Evolutionary conservation across 2,888 invertebrate genomes (phyloP).

Genomic region (Nomada fucata): DNA sequence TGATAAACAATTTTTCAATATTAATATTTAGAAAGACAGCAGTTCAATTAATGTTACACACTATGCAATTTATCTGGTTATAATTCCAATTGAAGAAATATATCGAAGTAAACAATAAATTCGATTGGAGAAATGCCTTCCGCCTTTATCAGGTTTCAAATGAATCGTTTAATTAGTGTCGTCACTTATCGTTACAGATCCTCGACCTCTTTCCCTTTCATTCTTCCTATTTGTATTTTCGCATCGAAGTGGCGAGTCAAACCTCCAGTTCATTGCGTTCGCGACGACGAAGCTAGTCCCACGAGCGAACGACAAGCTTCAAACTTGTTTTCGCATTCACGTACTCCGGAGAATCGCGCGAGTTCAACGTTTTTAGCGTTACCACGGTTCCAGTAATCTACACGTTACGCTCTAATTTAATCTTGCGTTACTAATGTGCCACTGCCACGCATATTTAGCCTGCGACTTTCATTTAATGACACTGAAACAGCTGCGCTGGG

Average conservation of each 20-base stretch:
- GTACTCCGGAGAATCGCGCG: constrained; percentile 6
- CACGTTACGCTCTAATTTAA: constrained; percentile 1
- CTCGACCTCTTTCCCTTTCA: background rate
- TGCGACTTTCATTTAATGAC: background rate
- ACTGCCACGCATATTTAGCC: background rate
- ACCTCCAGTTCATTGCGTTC: background rate
- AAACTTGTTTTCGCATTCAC: constrained; percentile 19
- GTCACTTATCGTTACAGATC: background rate
- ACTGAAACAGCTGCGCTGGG: background rate
- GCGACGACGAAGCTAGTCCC: background rate
- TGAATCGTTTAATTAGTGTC: background rate
- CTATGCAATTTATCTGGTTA: too few species aligned
- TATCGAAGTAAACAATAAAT: too few species aligned
- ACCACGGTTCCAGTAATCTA: constrained; percentile 4
- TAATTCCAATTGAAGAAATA: too few species aligned
- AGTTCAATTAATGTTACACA: too few species aligned
- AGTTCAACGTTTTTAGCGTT: constrained; percentile 30
- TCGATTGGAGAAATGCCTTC: background rate
- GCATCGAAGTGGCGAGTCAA: background rate
- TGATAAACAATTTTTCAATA: too few species aligned
- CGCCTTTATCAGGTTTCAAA: background rate
- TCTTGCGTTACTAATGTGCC: background rate
- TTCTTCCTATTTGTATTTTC: too few species aligned
- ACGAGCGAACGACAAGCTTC: background rate
- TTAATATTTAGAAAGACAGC: too few species aligned